Evolutionary conservation across 92 coral and sea anemone species (phyloP), one percentile per base, ranked within the genome.

Genomic region (Actinernus sp.): DNA sequence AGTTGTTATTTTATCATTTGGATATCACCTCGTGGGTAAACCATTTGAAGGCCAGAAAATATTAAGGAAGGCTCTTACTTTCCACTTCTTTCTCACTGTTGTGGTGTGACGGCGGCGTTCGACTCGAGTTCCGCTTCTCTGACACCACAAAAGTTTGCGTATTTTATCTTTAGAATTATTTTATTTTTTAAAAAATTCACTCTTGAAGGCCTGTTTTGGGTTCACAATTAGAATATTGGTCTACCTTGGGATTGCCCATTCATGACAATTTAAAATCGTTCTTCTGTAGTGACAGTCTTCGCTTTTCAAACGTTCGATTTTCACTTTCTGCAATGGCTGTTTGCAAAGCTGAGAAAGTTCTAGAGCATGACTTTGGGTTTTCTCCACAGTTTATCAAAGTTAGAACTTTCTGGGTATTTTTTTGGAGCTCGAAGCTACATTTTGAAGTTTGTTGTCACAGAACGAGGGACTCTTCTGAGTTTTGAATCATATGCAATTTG

Each of bases 401-500:
- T n/a, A n/a, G n/a, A n/a, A n/a, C n/a, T n/a, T n/a, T n/a, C n/a
- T n/a, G n/a, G n/a, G n/a, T n/a, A n/a, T n/a, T n/a, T n/a, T n/a
- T n/a, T n/a, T n/a, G n/a, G n/a, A n/a, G n/a, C n/a, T n/a, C n/a
- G n/a, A n/a, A n/a, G n/a, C n/a, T n/a, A n/a, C n/a, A n/a, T 34
- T 6, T 14, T 34, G 14, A 34, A 34, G 41, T 34, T 45, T 45
- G 52, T 45, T 45, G 52, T 45, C 52, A 45, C 19, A 45, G 52
- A 45, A 45, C 10, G 21, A 45, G 5, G 52, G 19, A 17, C 52
- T 9, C 17, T 18, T 12, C 58, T 37, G 49, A 59, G 79, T 76
- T 74, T 71, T 40, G 76, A 61, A 79, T 68, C 86, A 22, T 85
- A 85, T 85, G 91, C 86, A 85, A 85, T 78, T 85, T 85, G 34